Conservation (phyloP, 2,113 vertebrate species). For the Excalfactoria chinensis region DNA sequence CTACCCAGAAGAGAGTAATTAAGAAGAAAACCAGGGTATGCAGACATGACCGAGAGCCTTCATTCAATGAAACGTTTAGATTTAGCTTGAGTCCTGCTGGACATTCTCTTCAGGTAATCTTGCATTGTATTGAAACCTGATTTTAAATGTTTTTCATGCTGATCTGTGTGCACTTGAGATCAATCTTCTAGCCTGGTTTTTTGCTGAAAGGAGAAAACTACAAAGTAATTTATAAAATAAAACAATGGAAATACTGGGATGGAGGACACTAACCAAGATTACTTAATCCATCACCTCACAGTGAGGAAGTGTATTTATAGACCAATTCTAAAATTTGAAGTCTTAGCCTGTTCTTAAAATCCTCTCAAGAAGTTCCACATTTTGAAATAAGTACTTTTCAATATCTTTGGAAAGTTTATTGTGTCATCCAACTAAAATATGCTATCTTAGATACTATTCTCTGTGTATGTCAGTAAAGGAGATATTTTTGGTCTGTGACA, state of each 20-base stretch:
- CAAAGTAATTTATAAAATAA: neutral
- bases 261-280: neutral
- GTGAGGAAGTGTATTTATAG: neutral
- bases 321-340: neutral
- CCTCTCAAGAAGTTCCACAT: neutral
- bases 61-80: constrained; percentile 98
- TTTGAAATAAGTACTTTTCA: neutral
- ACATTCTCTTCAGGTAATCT: constrained; percentile 94
- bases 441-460: neutral
- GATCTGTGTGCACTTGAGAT: neutral
- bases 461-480: neutral
- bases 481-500: neutral
- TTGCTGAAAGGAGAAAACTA: neutral
- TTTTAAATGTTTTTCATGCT: neutral
- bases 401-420: neutral
- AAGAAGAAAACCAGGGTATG: constrained; percentile 99
- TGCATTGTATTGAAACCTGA: neutral
- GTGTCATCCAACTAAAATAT: neutral
- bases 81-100: constrained; percentile 95
- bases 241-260: neutral
- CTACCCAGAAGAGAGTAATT: constrained; percentile 95
- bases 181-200: neutral
- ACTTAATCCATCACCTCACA: neutral
- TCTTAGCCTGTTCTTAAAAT: neutral
- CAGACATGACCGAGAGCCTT: constrained; percentile 96